Evolutionary conservation across 2,113 vertebrate genomes (phyloP), one percentile per base, ranked within the genome.

Genomic region (Colaptes auratus): DNA sequence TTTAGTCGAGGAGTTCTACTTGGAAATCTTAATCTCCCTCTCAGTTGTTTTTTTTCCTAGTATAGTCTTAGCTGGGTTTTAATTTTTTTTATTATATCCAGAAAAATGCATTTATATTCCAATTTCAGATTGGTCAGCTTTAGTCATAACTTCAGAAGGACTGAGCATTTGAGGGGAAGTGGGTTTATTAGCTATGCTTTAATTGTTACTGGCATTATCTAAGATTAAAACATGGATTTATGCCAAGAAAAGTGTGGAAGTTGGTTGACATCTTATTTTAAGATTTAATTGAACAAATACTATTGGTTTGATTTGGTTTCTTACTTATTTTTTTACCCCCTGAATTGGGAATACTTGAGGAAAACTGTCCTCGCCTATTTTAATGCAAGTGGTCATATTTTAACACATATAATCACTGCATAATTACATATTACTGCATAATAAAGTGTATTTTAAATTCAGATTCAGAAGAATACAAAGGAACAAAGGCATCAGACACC

Each of bases 401-500:
- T 85, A 69, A 69, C 3, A 50, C 12, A 19, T n/a, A 7, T 30
- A 90, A 74, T 76, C 15, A 67, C 23, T 64, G 31, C 9, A 79
- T 13, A 30, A 77, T 28, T n/a, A n/a, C n/a, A n/a, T n/a, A n/a
- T n/a, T n/a, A 67, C 23, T 64, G 31, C 9, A 79, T 13, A 30
- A 77, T 28, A 44, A 87, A 78, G 8, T 82, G 31, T 39, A 84
- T 88, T 75, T 74, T 28, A 84, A 71, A 39, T 46, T 88, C 19
- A n/a, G 0, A 0, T n/a, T 86, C 24, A 59, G 39, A 82, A 36
- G 12, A 84, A 92, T 89, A 94, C 92, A 97, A 95, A 77, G 92
- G 95, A 94, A 95, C 92, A 96, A 94, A 96, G 74, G 85, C 46
- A 93, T 56, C 42, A 94, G 75, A 86, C 55, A 88, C 5, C 9